These are phyloP conservation scores for Polia nebulosa DNA, from an alignment of 2,888 invertebrate species.

Conservation along the genomic window DNA sequence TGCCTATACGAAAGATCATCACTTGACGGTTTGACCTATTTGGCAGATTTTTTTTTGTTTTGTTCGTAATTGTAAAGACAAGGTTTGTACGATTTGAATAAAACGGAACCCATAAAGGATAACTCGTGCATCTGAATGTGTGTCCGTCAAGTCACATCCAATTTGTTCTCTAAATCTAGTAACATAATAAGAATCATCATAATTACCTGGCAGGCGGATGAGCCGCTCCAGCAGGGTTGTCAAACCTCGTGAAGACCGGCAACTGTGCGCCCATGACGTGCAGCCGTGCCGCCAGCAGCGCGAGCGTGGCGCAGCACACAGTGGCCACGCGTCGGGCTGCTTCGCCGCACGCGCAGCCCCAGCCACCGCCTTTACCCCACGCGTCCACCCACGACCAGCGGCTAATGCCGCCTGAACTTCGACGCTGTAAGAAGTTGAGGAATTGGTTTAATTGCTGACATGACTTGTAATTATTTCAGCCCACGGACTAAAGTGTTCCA, in stretches of 20 bases:
- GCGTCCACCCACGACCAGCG: constrained; percentile 87
- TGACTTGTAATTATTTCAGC: no score
- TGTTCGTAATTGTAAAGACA: no score
- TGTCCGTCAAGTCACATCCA: no score
- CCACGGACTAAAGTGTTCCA: no score
- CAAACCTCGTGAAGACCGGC: constrained; percentile 98
- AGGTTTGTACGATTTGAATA: no score
- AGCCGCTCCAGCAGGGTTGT: constrained; percentile 98
- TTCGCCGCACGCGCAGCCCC: constrained; percentile 90
- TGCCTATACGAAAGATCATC: no score
- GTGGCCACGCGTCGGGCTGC: constrained; percentile 95
- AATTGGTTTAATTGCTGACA: background rate
- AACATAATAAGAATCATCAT: no score
- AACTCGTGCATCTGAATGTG: no score
- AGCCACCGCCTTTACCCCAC: constrained; percentile 86
- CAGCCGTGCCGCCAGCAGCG: constrained; percentile 95
- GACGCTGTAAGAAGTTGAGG: constrained; percentile 75
- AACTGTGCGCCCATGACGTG: constrained; percentile 99
- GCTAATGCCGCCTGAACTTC: constrained; percentile 76
- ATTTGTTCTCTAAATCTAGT: no score
- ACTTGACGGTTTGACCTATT: no score
- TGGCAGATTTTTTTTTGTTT: no score
- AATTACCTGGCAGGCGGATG: constrained; percentile 92
- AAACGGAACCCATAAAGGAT: no score
- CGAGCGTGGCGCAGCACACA: constrained; percentile 95